Evolutionary conservation across 2,797 vertebrate genomes (phyloP), one percentile per base, ranked within the genome.

Genomic region (Myiothlypis coronata): DNA sequence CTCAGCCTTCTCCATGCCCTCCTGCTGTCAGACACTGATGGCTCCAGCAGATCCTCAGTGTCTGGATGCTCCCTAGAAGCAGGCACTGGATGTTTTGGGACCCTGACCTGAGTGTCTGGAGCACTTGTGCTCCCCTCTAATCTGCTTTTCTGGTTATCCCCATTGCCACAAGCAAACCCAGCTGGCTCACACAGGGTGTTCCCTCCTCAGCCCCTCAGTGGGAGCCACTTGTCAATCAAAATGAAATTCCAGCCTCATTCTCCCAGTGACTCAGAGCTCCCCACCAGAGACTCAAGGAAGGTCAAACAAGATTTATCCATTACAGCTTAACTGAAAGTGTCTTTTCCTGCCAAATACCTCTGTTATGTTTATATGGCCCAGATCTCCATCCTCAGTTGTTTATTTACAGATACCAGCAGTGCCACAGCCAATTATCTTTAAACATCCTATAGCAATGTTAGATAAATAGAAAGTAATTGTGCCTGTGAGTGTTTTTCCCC

Each of bases 231-330:
- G 85, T 72, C 91, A 63, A 18, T 63, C 80, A 80, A 71, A 78
- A 75, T 52, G 46, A 55, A 91, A 83, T 85, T 83, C 64, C 50
- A 81, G 21, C 49, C 34, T 60, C 30, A 8, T 89, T 90, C 71
- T 86, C 32, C 49, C 57, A 49, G 22, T 27, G 83, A 79, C 61
- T 94, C 72, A 81, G 57, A 89, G 49, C 21, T 53, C 68, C 67
- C 41, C 64, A 28, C 28, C 23, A 37, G 81, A 90, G 47, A 55
- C 17, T 74, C 37, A 10, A 57, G 37, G 34, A 63, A 85, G 55
- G 88, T 81, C 78, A 95, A 81, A 84, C 22, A 72, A 91, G 35
- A 74, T 65, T 72, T 34, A 71, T 55, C 53, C 53, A 78, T 85
- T 43, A 34, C 28, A 71, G 28, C 32, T 79, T 79, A 61, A 53